Evolutionary conservation across 2,797 vertebrate species (phyloP).

Genomic region (Macropodus opercularis): DNA sequence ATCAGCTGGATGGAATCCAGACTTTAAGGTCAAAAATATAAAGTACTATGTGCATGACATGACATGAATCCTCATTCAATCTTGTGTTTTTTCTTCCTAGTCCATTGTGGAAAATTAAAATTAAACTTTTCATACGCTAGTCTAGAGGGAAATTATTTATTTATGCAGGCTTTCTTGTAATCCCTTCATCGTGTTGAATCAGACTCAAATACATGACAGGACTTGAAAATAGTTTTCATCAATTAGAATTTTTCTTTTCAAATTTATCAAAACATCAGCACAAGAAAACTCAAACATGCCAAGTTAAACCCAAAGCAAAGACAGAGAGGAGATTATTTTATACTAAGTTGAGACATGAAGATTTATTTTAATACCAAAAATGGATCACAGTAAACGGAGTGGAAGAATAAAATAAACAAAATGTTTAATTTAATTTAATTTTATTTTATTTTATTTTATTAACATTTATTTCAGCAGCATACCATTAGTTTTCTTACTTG

Average conservation of each 20-base stretch:
- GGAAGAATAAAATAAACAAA: background rate
- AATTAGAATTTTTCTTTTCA: slow-evolving; percentile 3
- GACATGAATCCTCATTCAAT: background rate
- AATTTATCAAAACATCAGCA: background rate
- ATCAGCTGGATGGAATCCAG: background rate
- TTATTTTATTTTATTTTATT: too few species aligned
- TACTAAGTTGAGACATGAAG: background rate
- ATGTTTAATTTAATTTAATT: too few species aligned
- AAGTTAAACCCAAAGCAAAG: background rate
- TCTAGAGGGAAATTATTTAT: slow-evolving; percentile 28
- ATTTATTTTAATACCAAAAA: background rate
- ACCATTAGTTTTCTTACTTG: too few species aligned
- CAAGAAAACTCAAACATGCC: background rate
- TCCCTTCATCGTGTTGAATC: slow-evolving; percentile 12
- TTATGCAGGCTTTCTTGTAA: slow-evolving; percentile 21
- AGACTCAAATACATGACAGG: slow-evolving; percentile 23
- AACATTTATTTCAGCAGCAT: too few species aligned
- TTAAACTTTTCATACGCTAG: background rate
- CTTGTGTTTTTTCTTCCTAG: background rate
- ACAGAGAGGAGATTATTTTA: background rate
- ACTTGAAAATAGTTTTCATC: slow-evolving; percentile 37
- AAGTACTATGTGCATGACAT: background rate
- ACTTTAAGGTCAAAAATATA: background rate
- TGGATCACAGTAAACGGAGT: background rate
- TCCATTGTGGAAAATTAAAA: background rate